Evolutionary conservation across 2,797 vertebrate genomes (phyloP).

Genomic region (Rousettus madagascariensis): DNA sequence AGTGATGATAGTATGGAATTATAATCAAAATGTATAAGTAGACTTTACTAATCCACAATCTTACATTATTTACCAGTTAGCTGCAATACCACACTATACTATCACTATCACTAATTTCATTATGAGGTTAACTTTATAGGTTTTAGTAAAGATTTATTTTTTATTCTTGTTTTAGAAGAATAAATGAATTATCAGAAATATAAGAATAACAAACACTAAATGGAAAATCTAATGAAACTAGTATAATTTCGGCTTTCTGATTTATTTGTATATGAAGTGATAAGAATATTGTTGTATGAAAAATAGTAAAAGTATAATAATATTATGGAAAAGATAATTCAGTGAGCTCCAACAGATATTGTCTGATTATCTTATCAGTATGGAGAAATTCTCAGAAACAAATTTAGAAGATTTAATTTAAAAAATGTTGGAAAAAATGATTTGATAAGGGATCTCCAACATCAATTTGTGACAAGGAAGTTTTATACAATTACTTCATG

Average conservation of each 20-base stretch:
- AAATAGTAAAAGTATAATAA: slow-evolving; percentile 31
- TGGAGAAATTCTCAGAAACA: slow-evolving; percentile 36
- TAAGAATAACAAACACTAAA: background rate
- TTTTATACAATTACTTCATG: slow-evolving; percentile 34
- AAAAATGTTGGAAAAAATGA: slow-evolving; percentile 11
- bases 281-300: slow-evolving; percentile 36
- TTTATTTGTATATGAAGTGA: slow-evolving; percentile 14
- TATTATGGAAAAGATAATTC: slow-evolving; percentile 38
- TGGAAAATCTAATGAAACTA: slow-evolving; percentile 31
- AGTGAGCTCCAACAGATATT: slow-evolving; percentile 36
- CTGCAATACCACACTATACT: background rate
- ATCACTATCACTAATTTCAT: background rate
- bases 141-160: slow-evolving; percentile 35
- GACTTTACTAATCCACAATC: background rate
- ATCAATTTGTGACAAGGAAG: background rate
- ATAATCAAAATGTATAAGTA: background rate
- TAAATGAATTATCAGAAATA: background rate
- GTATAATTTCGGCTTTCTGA: background rate
- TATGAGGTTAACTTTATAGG: background rate
- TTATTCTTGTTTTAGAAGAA: background rate
- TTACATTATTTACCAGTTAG: background rate
- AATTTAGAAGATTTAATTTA: slow-evolving; percentile 40
- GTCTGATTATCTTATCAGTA: slow-evolving; percentile 32
- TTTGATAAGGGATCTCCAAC: slow-evolving; percentile 36
- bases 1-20: background rate